phyloP scores from a whole-genome alignment of 2,888 invertebrate genomes.

The Gerris lacustris region DNA sequence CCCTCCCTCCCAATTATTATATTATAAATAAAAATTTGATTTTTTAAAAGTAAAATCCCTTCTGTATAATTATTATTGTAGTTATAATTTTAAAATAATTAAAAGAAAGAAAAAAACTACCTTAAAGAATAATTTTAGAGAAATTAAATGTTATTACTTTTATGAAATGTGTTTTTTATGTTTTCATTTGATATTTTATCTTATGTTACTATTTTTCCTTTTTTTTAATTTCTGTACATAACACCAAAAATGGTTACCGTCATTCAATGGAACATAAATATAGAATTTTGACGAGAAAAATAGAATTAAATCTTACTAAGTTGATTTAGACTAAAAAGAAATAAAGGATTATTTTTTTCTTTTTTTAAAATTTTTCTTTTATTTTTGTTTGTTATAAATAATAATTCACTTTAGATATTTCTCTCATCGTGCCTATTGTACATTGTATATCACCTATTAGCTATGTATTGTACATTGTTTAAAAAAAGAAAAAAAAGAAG shows the following conservation, averaged over 20 bases:
- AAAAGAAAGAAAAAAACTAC: background rate
- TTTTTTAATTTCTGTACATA: slow-evolving; percentile 1
- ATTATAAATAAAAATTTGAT: too few species aligned
- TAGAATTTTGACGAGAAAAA: background rate
- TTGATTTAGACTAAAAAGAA: background rate
- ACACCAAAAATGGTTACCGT: slow-evolving; percentile 5
- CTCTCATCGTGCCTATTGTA: slow-evolving; percentile 11
- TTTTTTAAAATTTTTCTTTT: background rate
- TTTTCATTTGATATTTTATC: slow-evolving; percentile 11
- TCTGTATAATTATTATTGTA: too few species aligned
- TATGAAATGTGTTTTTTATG: slow-evolving; percentile 8
- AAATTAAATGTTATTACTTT: slow-evolving; percentile 5
- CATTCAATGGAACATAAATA: background rate
- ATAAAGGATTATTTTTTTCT: background rate
- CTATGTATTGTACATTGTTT: slow-evolving; percentile 5
- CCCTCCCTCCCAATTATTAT: too few species aligned
- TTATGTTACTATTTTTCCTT: slow-evolving; percentile 2
- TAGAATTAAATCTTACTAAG: background rate
- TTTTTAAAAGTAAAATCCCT: too few species aligned
- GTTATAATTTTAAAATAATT: background rate
- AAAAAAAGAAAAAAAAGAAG: background rate
- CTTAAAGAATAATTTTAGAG: too few species aligned
- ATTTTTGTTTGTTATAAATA: background rate
- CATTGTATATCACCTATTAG: slow-evolving; percentile 9
- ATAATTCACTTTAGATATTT: background rate